phyloP scores from a whole-genome alignment of 2,888 invertebrate species.

The Platynereis dumerilii region DNA sequence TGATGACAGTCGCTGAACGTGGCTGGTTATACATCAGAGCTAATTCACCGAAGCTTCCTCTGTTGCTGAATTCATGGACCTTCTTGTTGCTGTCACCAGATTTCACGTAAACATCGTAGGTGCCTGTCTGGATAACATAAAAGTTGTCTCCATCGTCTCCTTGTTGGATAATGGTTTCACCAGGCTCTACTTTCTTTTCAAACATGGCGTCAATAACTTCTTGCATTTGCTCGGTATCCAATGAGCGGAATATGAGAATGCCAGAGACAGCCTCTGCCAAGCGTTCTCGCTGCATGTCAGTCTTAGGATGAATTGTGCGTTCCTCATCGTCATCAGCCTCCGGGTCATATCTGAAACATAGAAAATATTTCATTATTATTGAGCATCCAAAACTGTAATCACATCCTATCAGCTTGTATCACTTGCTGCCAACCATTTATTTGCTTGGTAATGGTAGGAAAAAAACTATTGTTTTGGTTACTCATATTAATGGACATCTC shows the following conservation, averaged over 20 bases:
- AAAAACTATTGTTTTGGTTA: too few species aligned
- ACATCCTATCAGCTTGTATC: too few species aligned
- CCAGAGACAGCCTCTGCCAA: slow-evolving; percentile 57
- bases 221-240: slow-evolving; percentile 61
- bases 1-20: slow-evolving; percentile 60
- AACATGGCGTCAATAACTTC: slow-evolving; percentile 64
- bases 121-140: slow-evolving; percentile 63
- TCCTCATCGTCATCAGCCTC: slow-evolving; percentile 61
- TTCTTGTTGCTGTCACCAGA: slow-evolving; percentile 51
- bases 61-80: slow-evolving; percentile 60
- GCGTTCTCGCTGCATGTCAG: slow-evolving; percentile 58
- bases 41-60: slow-evolving; percentile 63
- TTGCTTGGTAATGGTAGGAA: too few species aligned
- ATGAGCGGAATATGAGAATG: slow-evolving; percentile 58
- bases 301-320: slow-evolving; percentile 58
- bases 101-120: slow-evolving; percentile 56
- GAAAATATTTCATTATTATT: too few species aligned
- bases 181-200: slow-evolving; percentile 56
- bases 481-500: too few species aligned
- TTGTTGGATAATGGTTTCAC: slow-evolving; percentile 60
- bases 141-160: slow-evolving; percentile 64
- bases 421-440: too few species aligned
- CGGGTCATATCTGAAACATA: slow-evolving; percentile 49
- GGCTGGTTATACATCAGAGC: slow-evolving; percentile 64
- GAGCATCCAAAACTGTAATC: too few species aligned